Evolutionary conservation across 1,140 invertebrate species (phyloP), one percentile per base, ranked within the genome.

Genomic region (Oncopodura yosiiana): DNA sequence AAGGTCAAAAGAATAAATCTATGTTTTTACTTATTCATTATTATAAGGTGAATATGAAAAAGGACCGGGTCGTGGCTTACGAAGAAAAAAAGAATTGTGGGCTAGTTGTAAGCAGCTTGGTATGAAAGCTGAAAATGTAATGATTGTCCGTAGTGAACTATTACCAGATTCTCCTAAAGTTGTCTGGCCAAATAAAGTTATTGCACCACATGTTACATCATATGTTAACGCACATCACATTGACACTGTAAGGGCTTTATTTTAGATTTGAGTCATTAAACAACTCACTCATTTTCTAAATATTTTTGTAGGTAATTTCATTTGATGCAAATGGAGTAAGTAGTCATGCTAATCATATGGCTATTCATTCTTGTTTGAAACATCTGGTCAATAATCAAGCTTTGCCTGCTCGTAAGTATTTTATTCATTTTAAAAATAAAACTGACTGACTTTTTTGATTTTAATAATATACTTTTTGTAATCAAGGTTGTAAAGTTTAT

Each of bases 271-370:
- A 29, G 9, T 45, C 16, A 26, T 3, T 19, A 27, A 3, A 29
- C 19, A n/a, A 24, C 30, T 16, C 5, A 8, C 2, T 53, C 41
- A n/a, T n/a, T n/a, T 32, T 44, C 34, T 23, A 30, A 38, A 34
- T 48, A 51, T 60, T 49, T 60, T 60, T 65, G 36, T 60, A 74
- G 66, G 55, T 94, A 48, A 79, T 96, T 37, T 94, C 92, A 30
- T 96, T 96, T 75, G 93, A 97, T 72, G 80, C 81, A 66, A 73
- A 82, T 67, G 94, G 94, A 43, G 81, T 96, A 3, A 93, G 87
- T 65, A 79, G 81, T 8, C 93, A 97, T 74, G 72, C 76, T 24
- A 96, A 96, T 75, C 94, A 96, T 69, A 81, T 78, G 58, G 81
- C 86, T 41, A 77, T 89, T 55, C 88, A 84, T 69, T 83, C 83